These are phyloP conservation scores for Lasioglossum pauxillum DNA, from an alignment of 2,888 invertebrate genomes.

Conservation along the genomic window DNA sequence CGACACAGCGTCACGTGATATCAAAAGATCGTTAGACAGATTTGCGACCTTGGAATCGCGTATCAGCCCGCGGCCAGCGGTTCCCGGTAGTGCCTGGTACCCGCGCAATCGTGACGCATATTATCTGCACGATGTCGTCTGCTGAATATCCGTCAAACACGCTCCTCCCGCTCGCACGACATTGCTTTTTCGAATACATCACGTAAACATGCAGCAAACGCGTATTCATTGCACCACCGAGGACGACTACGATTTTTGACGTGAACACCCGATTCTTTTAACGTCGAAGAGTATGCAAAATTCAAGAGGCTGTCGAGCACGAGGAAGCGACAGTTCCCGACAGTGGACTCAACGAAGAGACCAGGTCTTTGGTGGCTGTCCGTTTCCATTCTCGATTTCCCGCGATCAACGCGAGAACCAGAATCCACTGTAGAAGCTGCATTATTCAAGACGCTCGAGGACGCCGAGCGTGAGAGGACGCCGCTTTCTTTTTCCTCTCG, in stretches of 20 bases:
- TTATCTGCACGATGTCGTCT: slow-evolving; percentile 26
- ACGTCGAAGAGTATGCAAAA: background rate
- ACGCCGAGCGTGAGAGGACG: background rate
- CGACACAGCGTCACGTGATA: slow-evolving; percentile 58
- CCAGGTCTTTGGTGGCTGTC: background rate
- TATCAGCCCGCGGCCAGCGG: slow-evolving; percentile 33
- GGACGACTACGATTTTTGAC: background rate
- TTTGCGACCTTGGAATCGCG: slow-evolving; percentile 57
- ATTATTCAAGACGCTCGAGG: slow-evolving; percentile 26
- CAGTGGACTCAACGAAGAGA: background rate
- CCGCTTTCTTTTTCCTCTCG: background rate
- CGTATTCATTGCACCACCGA: background rate
- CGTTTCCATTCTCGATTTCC: slow-evolving; percentile 22
- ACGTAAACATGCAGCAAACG: background rate
- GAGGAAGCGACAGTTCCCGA: background rate
- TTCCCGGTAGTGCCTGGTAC: slow-evolving; percentile 16
- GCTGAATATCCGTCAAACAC: background rate
- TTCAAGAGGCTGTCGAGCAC: slow-evolving; percentile 8
- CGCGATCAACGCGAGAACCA: slow-evolving; percentile 16
- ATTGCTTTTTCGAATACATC: background rate
- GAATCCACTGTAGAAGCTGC: slow-evolving; percentile 1
- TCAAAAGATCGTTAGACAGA: slow-evolving; percentile 47
- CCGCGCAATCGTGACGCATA: slow-evolving; percentile 49
- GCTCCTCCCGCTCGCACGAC: background rate
- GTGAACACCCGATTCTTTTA: background rate